Evolutionary conservation across 1,140 invertebrate species (phyloP), one percentile per base, ranked within the genome.

Genomic region (Drosophila truncata): DNA sequence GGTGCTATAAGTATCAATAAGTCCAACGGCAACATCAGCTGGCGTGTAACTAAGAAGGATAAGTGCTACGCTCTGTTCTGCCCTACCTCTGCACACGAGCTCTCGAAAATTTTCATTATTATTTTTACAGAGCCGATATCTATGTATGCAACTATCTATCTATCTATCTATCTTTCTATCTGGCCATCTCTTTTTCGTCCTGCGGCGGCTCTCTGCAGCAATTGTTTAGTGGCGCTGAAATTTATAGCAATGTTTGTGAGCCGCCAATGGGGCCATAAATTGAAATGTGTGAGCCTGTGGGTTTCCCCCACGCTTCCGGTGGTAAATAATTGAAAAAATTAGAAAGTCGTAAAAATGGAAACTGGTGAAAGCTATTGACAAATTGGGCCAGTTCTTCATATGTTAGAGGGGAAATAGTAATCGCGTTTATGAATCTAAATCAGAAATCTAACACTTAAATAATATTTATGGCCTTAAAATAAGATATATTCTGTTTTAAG

Each of bases 1-100:
- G 80, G 84, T 69, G 80, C 84, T 78, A 88, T 88, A 88, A 88
- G 84, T 88, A 88, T 88, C 80, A 88, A 88, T 88, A 88, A 88
- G 85, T 81, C 80, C 61, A 74, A 66, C 55, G 67, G 59, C 74
- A 86, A 63, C 69, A 67, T 59, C 65, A 83, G 72, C 81, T 84
- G 64, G 78, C 72, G 84, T 88, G 84, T 88, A 90, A 88, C 77
- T 88, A 88, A 88, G 84, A 88, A 90, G 85, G 84, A 88, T 88
- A 90, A 90, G 80, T 84, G 85, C 69, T 79, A 27, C 23, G 55
- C 55, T 57, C 70, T 37, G 29, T 33, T 39, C 39, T 42, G 46
- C 37, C 47, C 42, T 20, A 47, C 42, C 42, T 47, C 78, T 60
- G 55, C 69, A 55, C 60, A 42, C 33, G 6, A 55, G 46, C 78